A percentile compares a stretch with the other conserved stretches of the same genome.
Evolutionary conservation across 1,140 invertebrate species (phyloP).

Genomic region (Grapholita molesta): DNA sequence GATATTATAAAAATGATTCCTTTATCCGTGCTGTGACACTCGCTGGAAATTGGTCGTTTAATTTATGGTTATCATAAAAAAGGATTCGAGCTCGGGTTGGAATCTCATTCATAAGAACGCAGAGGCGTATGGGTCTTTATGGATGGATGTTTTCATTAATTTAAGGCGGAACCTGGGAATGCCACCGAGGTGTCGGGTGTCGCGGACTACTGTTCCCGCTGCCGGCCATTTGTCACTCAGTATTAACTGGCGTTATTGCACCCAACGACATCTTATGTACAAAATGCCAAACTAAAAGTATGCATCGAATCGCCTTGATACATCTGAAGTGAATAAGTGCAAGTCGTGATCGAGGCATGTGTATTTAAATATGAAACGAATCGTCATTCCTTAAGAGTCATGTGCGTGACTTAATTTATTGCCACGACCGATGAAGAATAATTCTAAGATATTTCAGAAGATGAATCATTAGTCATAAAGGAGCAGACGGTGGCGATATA

Average conservation of each 20-base stretch:
- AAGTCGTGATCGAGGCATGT: conserved; percentile 35
- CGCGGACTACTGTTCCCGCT: conserved; percentile 46
- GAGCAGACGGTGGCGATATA: conserved; percentile 37
- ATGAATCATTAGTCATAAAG: conserved; percentile 57
- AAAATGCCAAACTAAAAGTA: conserved; percentile 2
- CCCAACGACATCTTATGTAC: background rate
- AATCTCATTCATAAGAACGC: conserved; percentile 77
- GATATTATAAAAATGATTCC: conserved; percentile 79
- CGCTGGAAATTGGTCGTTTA: conserved; percentile 75
- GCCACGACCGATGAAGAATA: conserved; percentile 56
- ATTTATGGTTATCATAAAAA: conserved; percentile 78
- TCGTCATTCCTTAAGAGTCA: conserved; percentile 52
- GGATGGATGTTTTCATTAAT: conserved; percentile 77
- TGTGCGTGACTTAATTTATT: conserved; percentile 65
- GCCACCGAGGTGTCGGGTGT: conserved; percentile 59
- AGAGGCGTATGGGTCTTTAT: conserved; percentile 68
- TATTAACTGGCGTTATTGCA: conserved; percentile 25
- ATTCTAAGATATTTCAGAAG: conserved; percentile 57
- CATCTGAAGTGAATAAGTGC: conserved; percentile 16
- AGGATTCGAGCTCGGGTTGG: conserved; percentile 73
- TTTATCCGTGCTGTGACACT: conserved; percentile 75
- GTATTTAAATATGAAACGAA: conserved; percentile 57
- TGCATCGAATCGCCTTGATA: conserved; percentile 16
- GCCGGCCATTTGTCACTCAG: conserved; percentile 17
- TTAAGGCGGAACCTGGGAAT: conserved; percentile 58